Base-by-base conservation (phyloP, 2,113 vertebrate genomes). In the Sander lucioperca region DNA sequence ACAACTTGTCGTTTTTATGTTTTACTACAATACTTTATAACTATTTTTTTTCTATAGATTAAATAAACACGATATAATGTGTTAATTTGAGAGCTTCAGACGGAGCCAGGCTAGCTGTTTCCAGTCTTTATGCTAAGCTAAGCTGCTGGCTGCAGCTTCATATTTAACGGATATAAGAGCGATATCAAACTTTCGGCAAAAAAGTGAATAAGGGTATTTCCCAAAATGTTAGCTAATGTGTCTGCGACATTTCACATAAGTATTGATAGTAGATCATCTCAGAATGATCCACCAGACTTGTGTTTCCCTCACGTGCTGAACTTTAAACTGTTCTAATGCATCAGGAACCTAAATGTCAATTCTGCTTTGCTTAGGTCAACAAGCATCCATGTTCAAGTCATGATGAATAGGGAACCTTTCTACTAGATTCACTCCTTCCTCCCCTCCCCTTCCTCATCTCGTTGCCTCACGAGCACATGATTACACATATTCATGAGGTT, bases 401-500 rank as follows among this genome's bases (percentile, higher is more conserved):
- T 65, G 69, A 80, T 74, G 53, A 77, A 62, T 39, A 51, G 45
- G 13, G 57, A 39, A 61, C 57, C 8, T 62, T 69, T 63, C 67
- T 39, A 18, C 72, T 53, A 54, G 13, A 73, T 77, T 56, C 50
- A 50, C 76, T 74, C 21, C 27, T 8, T 79, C 58, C 9, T 21
- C 33, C 6, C 33, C 33, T 33, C 33, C 15, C 33, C 68, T 25
- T 47, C 61, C 43, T 47, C 66, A 25, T 71, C 56, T 69, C 16
- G 51, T n/a, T 73, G 59, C 53, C 64, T 58, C 63, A 25, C 4
- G 1, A 65, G 56, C 80, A 62, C 85, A 80, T 72, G 85, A 76
- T 59, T 86, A 71, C 67, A 58, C 64, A 82, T 62, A 69, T 88
- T 86, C 75, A 73, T 67, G n/a, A 61, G 57, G 74, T 85, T 78